These are phyloP conservation scores for Bombus confusus DNA, from an alignment of 1,140 invertebrate species.

Conservation along the genomic window DNA sequence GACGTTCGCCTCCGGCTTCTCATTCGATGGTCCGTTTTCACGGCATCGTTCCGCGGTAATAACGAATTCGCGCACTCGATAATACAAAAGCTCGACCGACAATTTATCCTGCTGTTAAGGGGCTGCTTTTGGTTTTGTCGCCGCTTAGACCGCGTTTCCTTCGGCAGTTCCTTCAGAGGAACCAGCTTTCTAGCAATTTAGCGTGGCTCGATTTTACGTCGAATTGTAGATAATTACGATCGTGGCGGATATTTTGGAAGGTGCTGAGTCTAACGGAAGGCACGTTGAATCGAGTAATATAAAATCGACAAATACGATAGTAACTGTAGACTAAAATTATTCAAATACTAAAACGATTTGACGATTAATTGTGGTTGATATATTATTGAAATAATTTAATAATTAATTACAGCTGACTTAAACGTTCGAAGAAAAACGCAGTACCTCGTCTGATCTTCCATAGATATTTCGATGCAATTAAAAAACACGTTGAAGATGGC, in stretches of 20 bases:
- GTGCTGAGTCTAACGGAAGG: too few species aligned
- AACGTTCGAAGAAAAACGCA: not conserved
- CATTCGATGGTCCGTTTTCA: slow-evolving; percentile 54
- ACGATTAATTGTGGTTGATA: too few species aligned
- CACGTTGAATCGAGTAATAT: too few species aligned
- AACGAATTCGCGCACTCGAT: slow-evolving; percentile 43
- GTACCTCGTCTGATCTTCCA: too few species aligned
- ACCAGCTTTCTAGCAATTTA: not conserved
- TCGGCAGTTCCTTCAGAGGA: not conserved
- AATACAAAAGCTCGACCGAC: slow-evolving; percentile 25
- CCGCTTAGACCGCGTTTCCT: not conserved
- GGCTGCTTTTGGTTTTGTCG: not conserved
- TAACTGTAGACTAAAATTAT: too few species aligned
- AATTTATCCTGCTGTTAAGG: slow-evolving; percentile 5
- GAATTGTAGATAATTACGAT: not conserved
- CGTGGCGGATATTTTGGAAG: too few species aligned
- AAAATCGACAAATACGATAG: too few species aligned
- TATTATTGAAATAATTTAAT: too few species aligned
- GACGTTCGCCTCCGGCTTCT: slow-evolving; percentile 57
- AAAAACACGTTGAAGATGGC: too few species aligned
- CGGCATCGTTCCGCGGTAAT: slow-evolving; percentile 39
- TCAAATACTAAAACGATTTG: too few species aligned
- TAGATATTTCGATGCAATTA: too few species aligned
- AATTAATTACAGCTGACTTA: not conserved
- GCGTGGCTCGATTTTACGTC: not conserved